A percentile compares a stretch with the other conserved stretches of the same genome.
phyloP scores from a whole-genome alignment of 2,888 invertebrate species.

The Bibio marci region DNA sequence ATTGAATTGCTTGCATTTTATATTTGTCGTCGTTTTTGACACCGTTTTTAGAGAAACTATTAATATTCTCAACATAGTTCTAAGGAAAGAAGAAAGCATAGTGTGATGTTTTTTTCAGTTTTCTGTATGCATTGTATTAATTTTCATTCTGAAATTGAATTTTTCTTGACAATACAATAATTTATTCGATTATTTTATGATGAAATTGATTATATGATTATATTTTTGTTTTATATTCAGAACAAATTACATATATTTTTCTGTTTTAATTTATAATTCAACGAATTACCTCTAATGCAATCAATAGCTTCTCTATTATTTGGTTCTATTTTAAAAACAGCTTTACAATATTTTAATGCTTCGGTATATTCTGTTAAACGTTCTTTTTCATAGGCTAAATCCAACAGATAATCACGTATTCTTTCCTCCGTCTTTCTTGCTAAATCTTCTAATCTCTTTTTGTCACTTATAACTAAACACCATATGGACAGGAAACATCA shows the following conservation, averaged over 20 bases:
- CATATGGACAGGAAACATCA: too few species aligned
- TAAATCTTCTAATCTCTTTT: conserved; percentile 71
- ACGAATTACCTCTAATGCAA: conserved; percentile 44
- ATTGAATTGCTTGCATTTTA: too few species aligned
- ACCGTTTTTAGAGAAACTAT: too few species aligned
- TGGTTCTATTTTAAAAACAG: conserved; percentile 66
- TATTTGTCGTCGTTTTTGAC: too few species aligned
- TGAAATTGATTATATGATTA: too few species aligned
- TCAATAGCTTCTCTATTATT: conserved; percentile 81
- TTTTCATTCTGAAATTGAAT: not conserved
- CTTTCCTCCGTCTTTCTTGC: conserved; percentile 59
- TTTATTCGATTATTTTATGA: not conserved
- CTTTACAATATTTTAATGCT: conserved; percentile 66
- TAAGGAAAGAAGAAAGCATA: too few species aligned
- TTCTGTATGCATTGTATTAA: too few species aligned
- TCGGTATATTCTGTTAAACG: conserved; percentile 80
- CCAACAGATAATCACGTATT: conserved; percentile 87
- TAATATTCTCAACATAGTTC: too few species aligned
- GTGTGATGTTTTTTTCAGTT: too few species aligned
- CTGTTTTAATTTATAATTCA: too few species aligned
- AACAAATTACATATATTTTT: conserved; percentile 2
- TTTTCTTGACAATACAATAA: not conserved
- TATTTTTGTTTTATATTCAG: conserved; percentile 3
- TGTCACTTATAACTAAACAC: conserved; percentile 84
- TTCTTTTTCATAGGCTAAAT: conserved; percentile 84